These are phyloP conservation scores for Parasteatoda lunata DNA, from an alignment of 2,888 invertebrate species.

Conservation along the genomic window DNA sequence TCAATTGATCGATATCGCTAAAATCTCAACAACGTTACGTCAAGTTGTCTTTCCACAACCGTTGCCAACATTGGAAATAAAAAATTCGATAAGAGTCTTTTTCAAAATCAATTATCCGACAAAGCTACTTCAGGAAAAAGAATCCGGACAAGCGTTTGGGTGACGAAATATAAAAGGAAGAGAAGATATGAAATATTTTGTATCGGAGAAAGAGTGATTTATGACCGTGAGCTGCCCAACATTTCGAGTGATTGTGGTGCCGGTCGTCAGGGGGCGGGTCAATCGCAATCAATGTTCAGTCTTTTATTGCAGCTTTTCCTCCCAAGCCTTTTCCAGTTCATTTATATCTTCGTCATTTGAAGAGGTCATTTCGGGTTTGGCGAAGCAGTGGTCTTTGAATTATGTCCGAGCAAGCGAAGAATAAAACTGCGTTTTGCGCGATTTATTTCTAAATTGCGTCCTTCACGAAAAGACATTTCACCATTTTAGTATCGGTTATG, in stretches of 20 bases:
- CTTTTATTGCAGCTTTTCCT: conserved; percentile 31
- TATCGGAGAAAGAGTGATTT: background rate
- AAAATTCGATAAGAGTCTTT: too few relatives aligned
- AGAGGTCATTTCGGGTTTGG: conserved; percentile 31
- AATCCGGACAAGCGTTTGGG: too few relatives aligned
- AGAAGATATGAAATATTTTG: background rate
- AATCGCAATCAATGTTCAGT: conserved; percentile 43
- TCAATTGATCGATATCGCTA: too few relatives aligned
- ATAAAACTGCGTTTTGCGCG: background rate
- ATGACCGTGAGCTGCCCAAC: background rate
- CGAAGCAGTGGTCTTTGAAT: background rate
- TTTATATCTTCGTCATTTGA: conserved; percentile 39
- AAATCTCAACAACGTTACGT: too few relatives aligned
- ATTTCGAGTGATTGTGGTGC: conserved; percentile 22
- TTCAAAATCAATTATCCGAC: too few relatives aligned
- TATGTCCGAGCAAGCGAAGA: background rate
- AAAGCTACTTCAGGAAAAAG: too few relatives aligned
- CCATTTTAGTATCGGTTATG: background rate
- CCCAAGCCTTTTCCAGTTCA: conserved; percentile 35
- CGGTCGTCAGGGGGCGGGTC: conserved; percentile 38
- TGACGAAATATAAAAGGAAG: too few relatives aligned
- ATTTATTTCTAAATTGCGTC: background rate
- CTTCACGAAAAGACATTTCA: background rate
- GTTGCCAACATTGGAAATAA: too few relatives aligned
- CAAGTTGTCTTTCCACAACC: too few relatives aligned